These are phyloP conservation scores for Mya arenaria DNA, from an alignment of 1,140 invertebrate species.

Conservation along the genomic window DNA sequence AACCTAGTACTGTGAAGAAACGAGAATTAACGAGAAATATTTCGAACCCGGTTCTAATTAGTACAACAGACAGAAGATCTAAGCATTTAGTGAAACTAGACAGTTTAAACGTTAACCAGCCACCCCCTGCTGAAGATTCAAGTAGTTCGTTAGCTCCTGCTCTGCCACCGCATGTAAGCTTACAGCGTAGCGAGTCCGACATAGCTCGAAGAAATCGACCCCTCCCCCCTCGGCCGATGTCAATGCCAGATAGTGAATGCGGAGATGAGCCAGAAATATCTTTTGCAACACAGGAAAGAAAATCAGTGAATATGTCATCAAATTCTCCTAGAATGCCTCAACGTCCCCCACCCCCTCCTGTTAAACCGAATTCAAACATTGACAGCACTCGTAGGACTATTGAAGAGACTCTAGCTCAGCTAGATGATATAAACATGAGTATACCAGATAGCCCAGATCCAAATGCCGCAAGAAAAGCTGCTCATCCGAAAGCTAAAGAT, in stretches of 20 bases:
- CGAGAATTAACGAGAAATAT: conserved; percentile 50
- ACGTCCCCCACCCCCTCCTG: conserved; percentile 34
- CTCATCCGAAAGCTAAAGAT: conserved; percentile 10
- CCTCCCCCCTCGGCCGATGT: conserved; percentile 44
- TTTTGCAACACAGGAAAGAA: not conserved
- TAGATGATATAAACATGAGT: conserved; percentile 33
- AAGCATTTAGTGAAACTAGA: conserved; percentile 50
- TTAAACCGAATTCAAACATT: conserved; percentile 24
- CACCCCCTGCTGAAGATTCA: not conserved
- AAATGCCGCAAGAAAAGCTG: conserved; percentile 1
- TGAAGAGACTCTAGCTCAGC: conserved; percentile 35
- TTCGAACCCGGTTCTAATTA: conserved; percentile 50
- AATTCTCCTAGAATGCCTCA: conserved; percentile 37
- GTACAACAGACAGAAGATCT: conserved; percentile 53
- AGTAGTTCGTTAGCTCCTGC: not conserved
- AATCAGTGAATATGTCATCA: conserved; percentile 25
- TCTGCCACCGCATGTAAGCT: conserved; percentile 36
- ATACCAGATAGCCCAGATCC: conserved; percentile 23
- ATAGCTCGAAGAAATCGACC: conserved; percentile 1
- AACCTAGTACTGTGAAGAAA: conserved; percentile 24
- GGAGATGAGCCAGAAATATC: not conserved
- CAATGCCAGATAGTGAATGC: conserved; percentile 45
- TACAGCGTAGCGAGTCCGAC: conserved; percentile 22
- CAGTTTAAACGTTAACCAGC: not conserved
- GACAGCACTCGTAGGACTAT: conserved; percentile 38